Base-by-base conservation (phyloP, 2,797 vertebrate genomes). In the Cossypha niveicapilla region DNA sequence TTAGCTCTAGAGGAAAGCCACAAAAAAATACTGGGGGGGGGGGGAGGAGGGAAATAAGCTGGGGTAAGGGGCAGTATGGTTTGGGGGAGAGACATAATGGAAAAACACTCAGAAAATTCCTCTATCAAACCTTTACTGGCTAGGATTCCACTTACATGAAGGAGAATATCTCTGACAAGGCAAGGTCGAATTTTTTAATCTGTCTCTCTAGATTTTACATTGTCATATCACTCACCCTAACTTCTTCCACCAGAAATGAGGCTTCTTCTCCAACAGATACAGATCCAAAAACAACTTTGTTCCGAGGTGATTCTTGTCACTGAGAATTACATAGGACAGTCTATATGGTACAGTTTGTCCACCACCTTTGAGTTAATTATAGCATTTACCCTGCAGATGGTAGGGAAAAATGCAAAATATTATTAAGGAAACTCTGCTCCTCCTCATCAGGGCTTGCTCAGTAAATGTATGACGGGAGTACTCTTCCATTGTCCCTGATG, bases 1-100 rank as follows among this genome's bases (percentile, higher is more conserved):
- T 97, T 37, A 98, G 87, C 97, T 98, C 98, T 98, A 96, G 67
- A 96, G 96, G 48, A 92, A 95, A 94, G 16, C 19, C 66, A 81
- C 11, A 39, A 60, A 50, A 50, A 79, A 50, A 74, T 70, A 93
- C 27, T 41, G 41, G 39, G 9, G 9, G 34, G 34, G 34, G 34
- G 34, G 34, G 9, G 9, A 35, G 9, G 34, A 35, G 1, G 37
- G 37, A 66, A 57, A 56, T 10, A 30, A 30, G 10, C 34, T 35
- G 13, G 4, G 11, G 16, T n/a, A 17, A 60, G 9, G 7, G 8
- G 5, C 3, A 44, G 3, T 25, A 68, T 22, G 19, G 11, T 51
- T 56, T 71, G 5, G 10, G 41, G 21, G 6, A 77, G 9, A 61
- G 3, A 35, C 12, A 11, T 10, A 42, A 10, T 30, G 15, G 32